Percentiles rank a stretch among this genome's conserved stretches.
Evolutionary conservation across 2,888 invertebrate species (phyloP).

Genomic region (Pandemis corylana): DNA sequence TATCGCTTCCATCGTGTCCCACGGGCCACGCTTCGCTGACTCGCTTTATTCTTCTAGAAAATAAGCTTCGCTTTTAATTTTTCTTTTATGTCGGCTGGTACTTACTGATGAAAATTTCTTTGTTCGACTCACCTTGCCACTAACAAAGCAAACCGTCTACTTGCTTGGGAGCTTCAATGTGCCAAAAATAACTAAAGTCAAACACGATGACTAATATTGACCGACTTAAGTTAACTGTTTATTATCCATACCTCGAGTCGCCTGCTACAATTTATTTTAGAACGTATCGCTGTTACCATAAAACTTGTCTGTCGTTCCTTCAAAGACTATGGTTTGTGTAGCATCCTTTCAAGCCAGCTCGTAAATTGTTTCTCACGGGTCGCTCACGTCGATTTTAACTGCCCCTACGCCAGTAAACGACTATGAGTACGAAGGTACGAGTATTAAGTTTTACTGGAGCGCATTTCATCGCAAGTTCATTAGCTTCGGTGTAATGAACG

Average conservation of each 20-base stretch:
- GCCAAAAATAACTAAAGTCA: slow-evolving; percentile 37
- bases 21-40: slow-evolving; percentile 62
- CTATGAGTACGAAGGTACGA: slow-evolving; percentile 57
- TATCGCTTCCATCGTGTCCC: slow-evolving; percentile 64
- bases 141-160: slow-evolving; percentile 27
- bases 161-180: slow-evolving; percentile 29
- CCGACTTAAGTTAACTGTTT: slow-evolving; percentile 42
- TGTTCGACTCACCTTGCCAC: slow-evolving; percentile 36
- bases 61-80: slow-evolving; percentile 46
- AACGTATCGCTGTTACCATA: slow-evolving; percentile 49
- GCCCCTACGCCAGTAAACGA: slow-evolving; percentile 59
- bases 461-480: slow-evolving; percentile 53
- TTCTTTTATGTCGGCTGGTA: slow-evolving; percentile 41
- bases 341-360: slow-evolving; percentile 65
- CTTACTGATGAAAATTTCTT: slow-evolving; percentile 45
- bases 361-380: slow-evolving; percentile 69
- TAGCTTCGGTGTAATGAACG: slow-evolving; percentile 52
- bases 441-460: slow-evolving; percentile 51
- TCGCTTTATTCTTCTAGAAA: slow-evolving; percentile 52
- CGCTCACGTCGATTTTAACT: slow-evolving; percentile 63
- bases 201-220: slow-evolving; percentile 41
- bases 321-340: slow-evolving; percentile 56
- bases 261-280: slow-evolving; percentile 30
- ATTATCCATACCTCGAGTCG: slow-evolving; percentile 31
- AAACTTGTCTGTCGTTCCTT: slow-evolving; percentile 57